These are phyloP conservation scores for Formica selysi DNA, from an alignment of 1,140 invertebrate genomes.

Conservation along the genomic window DNA sequence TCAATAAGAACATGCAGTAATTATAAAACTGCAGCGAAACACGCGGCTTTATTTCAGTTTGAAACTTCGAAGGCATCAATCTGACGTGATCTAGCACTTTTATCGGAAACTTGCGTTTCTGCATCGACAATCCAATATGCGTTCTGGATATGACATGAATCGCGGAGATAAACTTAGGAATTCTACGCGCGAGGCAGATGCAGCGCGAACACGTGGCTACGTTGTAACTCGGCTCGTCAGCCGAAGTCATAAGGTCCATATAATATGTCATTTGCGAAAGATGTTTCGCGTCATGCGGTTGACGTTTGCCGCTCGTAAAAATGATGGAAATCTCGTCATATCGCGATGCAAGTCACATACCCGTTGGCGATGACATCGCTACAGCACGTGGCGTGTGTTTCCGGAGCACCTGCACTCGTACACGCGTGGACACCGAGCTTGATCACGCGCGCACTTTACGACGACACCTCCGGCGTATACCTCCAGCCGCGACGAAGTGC, in stretches of 20 bases:
- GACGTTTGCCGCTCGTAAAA: slow-evolving; percentile 25
- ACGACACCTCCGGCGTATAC: neutral
- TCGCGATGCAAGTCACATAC: slow-evolving; percentile 32
- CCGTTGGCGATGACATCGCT: slow-evolving; percentile 43
- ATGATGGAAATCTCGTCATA: slow-evolving; percentile 15
- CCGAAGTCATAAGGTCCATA: slow-evolving; percentile 32
- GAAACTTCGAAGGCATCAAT: slow-evolving; percentile 1
- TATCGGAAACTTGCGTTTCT: slow-evolving; percentile 12
- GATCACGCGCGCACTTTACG: slow-evolving; percentile 47
- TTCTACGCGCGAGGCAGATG: slow-evolving; percentile 31
- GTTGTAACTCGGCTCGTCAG: slow-evolving; percentile 33
- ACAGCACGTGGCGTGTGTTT: slow-evolving; percentile 38
- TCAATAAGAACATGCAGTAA: neutral
- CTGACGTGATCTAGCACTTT: slow-evolving; percentile 4
- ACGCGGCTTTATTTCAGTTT: neutral
- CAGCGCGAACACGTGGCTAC: slow-evolving; percentile 40
- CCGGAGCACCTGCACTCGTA: slow-evolving; percentile 69
- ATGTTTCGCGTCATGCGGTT: slow-evolving; percentile 18
- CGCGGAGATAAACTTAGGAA: slow-evolving; percentile 17
- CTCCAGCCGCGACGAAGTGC: neutral
- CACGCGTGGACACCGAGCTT: slow-evolving; percentile 25
- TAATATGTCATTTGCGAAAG: slow-evolving; percentile 1
- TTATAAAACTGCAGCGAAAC: neutral
- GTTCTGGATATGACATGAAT: slow-evolving; percentile 15
- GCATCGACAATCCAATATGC: neutral